A percentile compares a stretch with the other conserved stretches of the same genome.
phyloP scores from a whole-genome alignment of 2,888 invertebrate species.

The Meiosimyza decipiens region DNA sequence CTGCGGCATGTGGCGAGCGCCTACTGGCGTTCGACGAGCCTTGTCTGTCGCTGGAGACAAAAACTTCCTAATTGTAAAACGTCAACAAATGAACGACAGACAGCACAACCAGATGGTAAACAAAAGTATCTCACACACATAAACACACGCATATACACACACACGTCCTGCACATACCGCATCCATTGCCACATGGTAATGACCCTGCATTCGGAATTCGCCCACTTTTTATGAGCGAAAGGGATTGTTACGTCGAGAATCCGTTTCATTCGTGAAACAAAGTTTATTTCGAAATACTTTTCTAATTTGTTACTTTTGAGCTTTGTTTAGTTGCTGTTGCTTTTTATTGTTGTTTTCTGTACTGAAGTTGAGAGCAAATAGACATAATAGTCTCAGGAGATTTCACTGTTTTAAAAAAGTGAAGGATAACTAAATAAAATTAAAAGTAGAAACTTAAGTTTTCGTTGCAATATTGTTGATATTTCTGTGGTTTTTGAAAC shows the following conservation, averaged over 20 bases:
- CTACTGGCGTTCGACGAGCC: neutral
- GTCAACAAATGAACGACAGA: conserved; percentile 19
- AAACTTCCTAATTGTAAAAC: conserved; percentile 25
- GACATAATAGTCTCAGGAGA: neutral
- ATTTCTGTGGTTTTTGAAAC: neutral
- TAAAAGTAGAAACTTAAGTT: conserved; percentile 4
- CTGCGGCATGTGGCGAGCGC: conserved; percentile 6
- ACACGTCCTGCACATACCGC: neutral
- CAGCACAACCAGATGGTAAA: conserved; percentile 1
- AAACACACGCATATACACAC: neutral
- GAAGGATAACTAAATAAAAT: conserved; percentile 13
- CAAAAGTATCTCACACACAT: neutral
- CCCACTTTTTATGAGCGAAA: conserved; percentile 6
- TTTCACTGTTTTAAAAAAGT: conserved; percentile 6
- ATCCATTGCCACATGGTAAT: conserved; percentile 10
- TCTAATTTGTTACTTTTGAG: conserved; percentile 23
- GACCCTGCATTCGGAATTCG: neutral
- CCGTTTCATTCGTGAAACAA: neutral
- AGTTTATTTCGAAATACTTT: conserved; percentile 23
- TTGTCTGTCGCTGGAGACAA: conserved; percentile 2
- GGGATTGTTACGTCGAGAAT: neutral
- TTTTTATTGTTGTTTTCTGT: conserved; percentile 1
- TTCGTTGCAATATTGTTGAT: conserved; percentile 5
- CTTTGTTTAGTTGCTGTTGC: neutral
- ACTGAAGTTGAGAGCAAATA: neutral